These are phyloP conservation scores for Ciconia stormi DNA, from an alignment of 2,113 vertebrate species.

Conservation along the genomic window DNA sequence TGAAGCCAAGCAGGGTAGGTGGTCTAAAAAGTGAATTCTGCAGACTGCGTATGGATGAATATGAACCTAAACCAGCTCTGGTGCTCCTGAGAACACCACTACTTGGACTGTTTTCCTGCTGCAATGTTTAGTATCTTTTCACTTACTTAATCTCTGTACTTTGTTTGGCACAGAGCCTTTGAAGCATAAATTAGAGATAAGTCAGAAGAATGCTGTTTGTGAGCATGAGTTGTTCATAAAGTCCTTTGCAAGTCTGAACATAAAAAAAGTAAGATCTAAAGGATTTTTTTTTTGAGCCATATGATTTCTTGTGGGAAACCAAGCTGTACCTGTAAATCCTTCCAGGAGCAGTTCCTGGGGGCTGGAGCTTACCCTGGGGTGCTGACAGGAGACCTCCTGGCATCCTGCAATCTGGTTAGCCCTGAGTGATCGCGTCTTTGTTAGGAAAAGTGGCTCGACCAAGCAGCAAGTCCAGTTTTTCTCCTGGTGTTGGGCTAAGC, in stretches of 20 bases:
- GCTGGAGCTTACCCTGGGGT: not conserved
- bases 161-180: constrained; percentile 10
- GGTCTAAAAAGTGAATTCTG: not conserved
- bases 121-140: not conserved
- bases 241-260: not conserved
- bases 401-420: not conserved
- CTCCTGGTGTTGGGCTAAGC: not conserved
- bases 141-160: constrained; percentile 31
- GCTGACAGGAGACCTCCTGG: not conserved
- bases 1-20: not conserved
- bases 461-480: not conserved
- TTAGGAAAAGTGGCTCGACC: not conserved
- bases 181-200: constrained; percentile 22
- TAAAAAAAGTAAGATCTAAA: not conserved
- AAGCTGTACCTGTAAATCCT: not conserved
- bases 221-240: not conserved
- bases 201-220: not conserved
- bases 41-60: not conserved
- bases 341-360: not conserved
- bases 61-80: not conserved
- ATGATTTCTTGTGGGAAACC: not conserved
- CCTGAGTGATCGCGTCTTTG: fast-evolving
- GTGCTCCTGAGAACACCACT: not conserved
- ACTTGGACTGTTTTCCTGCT: not conserved
- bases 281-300: not conserved